phyloP scores from a whole-genome alignment of 2,797 vertebrate genomes.

The Arrhamphus sclerolepis region DNA sequence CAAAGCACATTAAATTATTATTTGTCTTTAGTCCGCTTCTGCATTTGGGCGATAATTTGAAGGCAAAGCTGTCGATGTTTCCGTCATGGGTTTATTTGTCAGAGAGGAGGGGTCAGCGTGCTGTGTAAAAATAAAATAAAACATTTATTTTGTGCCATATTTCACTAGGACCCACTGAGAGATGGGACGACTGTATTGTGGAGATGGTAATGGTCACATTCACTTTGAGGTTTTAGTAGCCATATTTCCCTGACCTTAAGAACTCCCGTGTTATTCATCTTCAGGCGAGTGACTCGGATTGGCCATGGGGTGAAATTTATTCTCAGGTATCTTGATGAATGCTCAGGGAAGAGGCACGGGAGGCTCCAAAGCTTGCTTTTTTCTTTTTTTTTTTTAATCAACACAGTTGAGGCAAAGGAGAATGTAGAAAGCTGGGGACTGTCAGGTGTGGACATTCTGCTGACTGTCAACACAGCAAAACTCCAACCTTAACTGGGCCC shows the following conservation, averaged over 20 bases:
- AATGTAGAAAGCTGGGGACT: conserved; percentile 52
- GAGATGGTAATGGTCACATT: conserved; percentile 79
- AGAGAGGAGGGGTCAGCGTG: conserved; percentile 46
- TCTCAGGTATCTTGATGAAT: conserved; percentile 74
- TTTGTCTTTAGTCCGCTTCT: conserved; percentile 44
- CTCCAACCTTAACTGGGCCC: conserved; percentile 47
- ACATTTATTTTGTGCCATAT: conserved; percentile 67
- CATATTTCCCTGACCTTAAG: conserved; percentile 80
- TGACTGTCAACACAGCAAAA: conserved; percentile 61
- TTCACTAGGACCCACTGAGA: conserved; percentile 60
- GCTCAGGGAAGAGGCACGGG: conserved; percentile 50
- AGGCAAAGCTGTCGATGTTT: conserved; percentile 29
- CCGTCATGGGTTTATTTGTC: conserved; percentile 54
- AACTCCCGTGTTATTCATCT: conserved; percentile 79
- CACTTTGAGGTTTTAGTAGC: conserved; percentile 81
- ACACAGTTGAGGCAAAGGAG: conserved; percentile 50
- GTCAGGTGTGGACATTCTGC: conserved; percentile 51
- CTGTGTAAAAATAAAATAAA: conserved; percentile 54
- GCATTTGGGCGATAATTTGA: conserved; percentile 49
- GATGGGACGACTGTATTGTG: conserved; percentile 78
- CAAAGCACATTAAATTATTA: conserved; percentile 46
- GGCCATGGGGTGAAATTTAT: conserved; percentile 81
- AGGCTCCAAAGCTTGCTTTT: conserved; percentile 58
- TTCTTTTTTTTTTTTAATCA: conserved; percentile 65
- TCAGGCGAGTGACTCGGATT: conserved; percentile 66